Conservation (phyloP, 2,113 vertebrate genomes). For the Halcyon malimbica region DNA sequence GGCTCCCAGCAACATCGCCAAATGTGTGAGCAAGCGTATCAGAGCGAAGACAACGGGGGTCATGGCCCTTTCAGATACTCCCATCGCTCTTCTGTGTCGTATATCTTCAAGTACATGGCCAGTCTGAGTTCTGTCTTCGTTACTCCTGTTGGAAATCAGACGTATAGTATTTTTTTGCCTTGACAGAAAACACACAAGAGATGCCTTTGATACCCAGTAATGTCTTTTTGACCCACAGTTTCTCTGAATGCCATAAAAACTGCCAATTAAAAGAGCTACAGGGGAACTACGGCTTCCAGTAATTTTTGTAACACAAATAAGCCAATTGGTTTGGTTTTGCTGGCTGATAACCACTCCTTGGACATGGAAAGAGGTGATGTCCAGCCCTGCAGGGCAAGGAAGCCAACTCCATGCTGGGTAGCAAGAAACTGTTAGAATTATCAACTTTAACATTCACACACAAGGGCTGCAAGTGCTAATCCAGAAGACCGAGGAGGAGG, state of each 20-base stretch:
- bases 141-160: background rate
- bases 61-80: slow-evolving; percentile 79
- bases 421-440: background rate
- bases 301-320: background rate
- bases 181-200: background rate
- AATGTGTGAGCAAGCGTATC: slow-evolving; percentile 85
- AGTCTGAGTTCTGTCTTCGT: slow-evolving; percentile 80
- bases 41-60: slow-evolving; percentile 78
- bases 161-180: background rate
- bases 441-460: background rate
- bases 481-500: background rate
- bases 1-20: slow-evolving; percentile 86
- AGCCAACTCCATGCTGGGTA: background rate
- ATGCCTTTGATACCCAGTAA: background rate
- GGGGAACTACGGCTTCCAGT: background rate
- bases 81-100: slow-evolving; percentile 37
- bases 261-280: background rate
- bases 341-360: background rate
- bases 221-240: background rate
- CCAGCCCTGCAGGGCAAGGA: background rate
- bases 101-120: slow-evolving; percentile 87
- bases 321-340: background rate
- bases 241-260: background rate
- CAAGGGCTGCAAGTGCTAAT: background rate
- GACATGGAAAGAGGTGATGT: background rate